A percentile compares a stretch with the other conserved stretches of the same genome.
Conservation (phyloP, 2,888 invertebrate species). For the Fabriciana adippe region DNA sequence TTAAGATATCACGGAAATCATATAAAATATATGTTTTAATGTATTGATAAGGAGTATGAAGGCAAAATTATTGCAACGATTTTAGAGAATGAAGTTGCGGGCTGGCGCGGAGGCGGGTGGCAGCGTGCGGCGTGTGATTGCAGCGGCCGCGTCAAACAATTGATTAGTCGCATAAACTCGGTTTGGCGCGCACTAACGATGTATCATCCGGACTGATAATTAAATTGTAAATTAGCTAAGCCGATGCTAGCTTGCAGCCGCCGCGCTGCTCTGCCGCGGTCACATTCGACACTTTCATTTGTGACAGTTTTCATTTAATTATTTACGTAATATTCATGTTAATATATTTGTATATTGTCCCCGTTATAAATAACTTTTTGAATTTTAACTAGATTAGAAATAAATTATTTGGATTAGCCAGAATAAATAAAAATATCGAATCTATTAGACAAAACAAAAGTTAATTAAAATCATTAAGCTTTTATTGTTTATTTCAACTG, state of each 20-base stretch:
- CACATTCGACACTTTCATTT: constrained; percentile 33
- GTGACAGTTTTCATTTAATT: no score
- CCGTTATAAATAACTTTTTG: no score
- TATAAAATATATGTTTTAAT: not conserved
- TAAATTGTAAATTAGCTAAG: constrained; percentile 82
- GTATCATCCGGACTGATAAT: constrained; percentile 80
- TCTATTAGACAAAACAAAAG: no score
- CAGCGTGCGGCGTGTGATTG: constrained; percentile 71
- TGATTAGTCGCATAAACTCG: constrained; percentile 82
- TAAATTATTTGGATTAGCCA: no score
- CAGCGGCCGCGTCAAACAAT: constrained; percentile 81
- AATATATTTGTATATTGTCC: no score
- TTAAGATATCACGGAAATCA: no score
- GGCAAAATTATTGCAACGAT: constrained; percentile 6
- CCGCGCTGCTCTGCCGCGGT: constrained; percentile 49
- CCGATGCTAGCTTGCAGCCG: constrained; percentile 69
- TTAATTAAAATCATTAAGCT: not conserved
- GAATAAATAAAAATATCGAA: no score
- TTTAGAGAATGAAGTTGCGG: constrained; percentile 3
- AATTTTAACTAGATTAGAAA: no score
- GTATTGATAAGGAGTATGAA: not conserved
- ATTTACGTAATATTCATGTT: no score
- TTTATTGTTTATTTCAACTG: not conserved
- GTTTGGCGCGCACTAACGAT: constrained; percentile 81
- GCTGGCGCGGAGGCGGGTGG: constrained; percentile 42